Conservation (phyloP, 2,888 invertebrate species). For the Platynereis dumerilii region DNA sequence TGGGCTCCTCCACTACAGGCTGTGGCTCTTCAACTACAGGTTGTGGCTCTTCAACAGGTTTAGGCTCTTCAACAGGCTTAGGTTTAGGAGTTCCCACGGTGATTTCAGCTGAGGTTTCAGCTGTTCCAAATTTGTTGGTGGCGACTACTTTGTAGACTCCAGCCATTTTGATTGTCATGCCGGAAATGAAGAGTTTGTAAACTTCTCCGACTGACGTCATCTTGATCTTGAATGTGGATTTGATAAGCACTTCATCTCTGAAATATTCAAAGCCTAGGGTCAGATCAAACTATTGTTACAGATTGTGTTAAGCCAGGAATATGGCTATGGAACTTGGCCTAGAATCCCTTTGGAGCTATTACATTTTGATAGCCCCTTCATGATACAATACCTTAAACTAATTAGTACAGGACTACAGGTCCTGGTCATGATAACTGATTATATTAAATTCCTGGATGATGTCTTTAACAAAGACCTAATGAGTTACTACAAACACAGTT, state of each 20-base stretch:
- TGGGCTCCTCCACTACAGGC: slow-evolving; percentile 32
- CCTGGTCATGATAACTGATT: too few species aligned
- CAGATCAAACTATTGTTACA: too few species aligned
- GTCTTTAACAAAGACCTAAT: too few species aligned
- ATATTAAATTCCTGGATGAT: too few species aligned
- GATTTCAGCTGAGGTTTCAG: slow-evolving; percentile 66
- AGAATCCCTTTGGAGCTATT: too few species aligned
- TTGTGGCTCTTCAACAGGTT: slow-evolving; percentile 13
- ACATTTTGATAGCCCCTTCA: too few species aligned
- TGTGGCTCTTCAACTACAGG: slow-evolving; percentile 28
- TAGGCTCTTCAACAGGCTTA: slow-evolving; percentile 27
- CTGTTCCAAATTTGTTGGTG: slow-evolving; percentile 34
- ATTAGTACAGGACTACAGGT: too few species aligned
- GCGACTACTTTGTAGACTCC: slow-evolving; percentile 40
- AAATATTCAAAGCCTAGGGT: slow-evolving; percentile 60
- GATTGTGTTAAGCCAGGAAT: too few species aligned
- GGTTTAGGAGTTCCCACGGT: slow-evolving; percentile 69
- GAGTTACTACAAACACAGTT: too few species aligned
- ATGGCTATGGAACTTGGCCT: too few species aligned
- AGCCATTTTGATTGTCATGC: slow-evolving; percentile 56
- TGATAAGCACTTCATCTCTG: slow-evolving; percentile 82
- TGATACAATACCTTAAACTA: too few species aligned
- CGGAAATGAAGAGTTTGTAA: slow-evolving; percentile 50
- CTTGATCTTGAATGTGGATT: slow-evolving; percentile 77
- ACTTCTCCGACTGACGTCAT: slow-evolving; percentile 72